Evolutionary conservation across 2,797 vertebrate genomes (phyloP).

Genomic region (Saxicola maurus): DNA sequence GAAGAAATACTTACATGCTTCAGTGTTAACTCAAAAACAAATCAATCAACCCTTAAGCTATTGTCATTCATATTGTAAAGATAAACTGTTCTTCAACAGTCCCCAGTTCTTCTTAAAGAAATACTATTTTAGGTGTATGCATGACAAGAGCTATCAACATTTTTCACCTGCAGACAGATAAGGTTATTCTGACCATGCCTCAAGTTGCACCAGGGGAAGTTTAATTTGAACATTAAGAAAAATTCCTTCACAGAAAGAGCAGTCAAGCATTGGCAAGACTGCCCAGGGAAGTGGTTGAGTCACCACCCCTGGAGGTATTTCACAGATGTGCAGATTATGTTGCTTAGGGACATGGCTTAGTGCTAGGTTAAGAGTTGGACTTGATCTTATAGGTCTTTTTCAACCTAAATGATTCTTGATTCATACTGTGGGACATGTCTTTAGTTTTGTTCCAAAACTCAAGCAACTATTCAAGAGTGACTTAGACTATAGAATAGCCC

Average conservation of each 20-base stretch:
- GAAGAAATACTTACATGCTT: background rate
- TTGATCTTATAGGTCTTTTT: background rate
- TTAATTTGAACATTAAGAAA: background rate
- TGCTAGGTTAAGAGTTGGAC: background rate
- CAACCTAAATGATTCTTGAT: background rate
- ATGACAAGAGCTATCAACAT: background rate
- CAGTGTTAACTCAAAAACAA: background rate
- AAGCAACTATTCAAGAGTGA: background rate
- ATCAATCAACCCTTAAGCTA: background rate
- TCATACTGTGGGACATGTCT: background rate
- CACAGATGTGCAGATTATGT: background rate
- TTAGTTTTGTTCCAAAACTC: background rate
- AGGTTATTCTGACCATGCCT: background rate
- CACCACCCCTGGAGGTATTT: background rate
- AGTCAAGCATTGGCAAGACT: background rate
- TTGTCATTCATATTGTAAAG: background rate
- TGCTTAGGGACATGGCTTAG: background rate
- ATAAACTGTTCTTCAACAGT: background rate
- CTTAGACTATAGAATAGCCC: background rate
- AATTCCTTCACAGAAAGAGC: background rate
- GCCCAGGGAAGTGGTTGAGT: background rate
- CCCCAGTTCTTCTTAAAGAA: background rate
- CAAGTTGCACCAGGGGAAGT: background rate
- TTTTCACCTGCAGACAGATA: background rate
- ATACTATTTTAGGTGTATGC: background rate